phyloP scores from a whole-genome alignment of 2,888 invertebrate species.

The Parascotia fuliginaria region DNA sequence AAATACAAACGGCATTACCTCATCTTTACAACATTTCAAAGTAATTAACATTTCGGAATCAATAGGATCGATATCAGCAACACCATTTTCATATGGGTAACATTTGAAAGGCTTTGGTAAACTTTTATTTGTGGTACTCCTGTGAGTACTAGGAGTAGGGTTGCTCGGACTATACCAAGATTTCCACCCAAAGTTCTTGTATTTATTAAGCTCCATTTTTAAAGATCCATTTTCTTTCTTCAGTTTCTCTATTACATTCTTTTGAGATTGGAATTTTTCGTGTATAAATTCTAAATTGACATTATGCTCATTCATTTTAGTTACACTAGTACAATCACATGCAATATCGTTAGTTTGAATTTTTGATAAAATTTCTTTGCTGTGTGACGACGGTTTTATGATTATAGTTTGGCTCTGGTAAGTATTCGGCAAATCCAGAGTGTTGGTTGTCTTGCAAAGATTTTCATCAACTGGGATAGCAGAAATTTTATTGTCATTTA shows the following conservation, averaged over 20 bases:
- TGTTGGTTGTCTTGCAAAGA: slow-evolving; percentile 20
- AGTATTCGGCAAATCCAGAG: slow-evolving; percentile 20
- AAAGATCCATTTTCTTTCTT: slow-evolving; percentile 63
- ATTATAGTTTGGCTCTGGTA: slow-evolving; percentile 9
- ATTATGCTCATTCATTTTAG: slow-evolving; percentile 44
- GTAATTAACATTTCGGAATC: slow-evolving; percentile 80
- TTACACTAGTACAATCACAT: slow-evolving; percentile 48
- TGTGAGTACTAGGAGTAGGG: slow-evolving; percentile 17
- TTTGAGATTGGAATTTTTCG: slow-evolving; percentile 53
- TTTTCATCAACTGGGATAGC: slow-evolving; percentile 4
- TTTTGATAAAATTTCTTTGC: slow-evolving; percentile 48
- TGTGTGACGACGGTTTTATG: slow-evolving; percentile 3
- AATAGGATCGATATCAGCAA: slow-evolving; percentile 45
- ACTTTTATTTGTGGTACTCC: slow-evolving; percentile 25
- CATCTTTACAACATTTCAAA: slow-evolving; percentile 70
- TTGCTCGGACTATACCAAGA: slow-evolving; percentile 29
- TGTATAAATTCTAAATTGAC: slow-evolving; percentile 55
- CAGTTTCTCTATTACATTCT: slow-evolving; percentile 59
- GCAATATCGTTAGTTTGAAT: slow-evolving; percentile 49
- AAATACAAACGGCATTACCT: too few relatives aligned
- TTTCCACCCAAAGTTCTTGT: slow-evolving; percentile 47
- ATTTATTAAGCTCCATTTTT: slow-evolving; percentile 62
- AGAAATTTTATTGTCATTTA: too few relatives aligned
- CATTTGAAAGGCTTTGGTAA: slow-evolving; percentile 61
- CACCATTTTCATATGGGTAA: slow-evolving; percentile 40